Percentiles rank a stretch among this genome's conserved stretches.
Evolutionary conservation across 2,888 invertebrate species (phyloP).

Genomic region (Tyria jacobaeae): DNA sequence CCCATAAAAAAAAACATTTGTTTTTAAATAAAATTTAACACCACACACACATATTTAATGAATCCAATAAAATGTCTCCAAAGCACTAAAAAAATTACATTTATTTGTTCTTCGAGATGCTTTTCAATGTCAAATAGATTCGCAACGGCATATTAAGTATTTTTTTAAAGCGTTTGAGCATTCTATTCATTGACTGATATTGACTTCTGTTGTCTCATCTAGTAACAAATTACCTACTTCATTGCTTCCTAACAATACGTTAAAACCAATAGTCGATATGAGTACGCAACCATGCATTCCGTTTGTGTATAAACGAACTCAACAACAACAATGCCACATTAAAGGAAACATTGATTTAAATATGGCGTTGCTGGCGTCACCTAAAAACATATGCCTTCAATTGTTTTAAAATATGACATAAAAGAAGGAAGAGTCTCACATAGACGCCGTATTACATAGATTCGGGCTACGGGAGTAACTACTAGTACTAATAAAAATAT

Average conservation of each 20-base stretch:
- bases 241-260: neutral
- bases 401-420: neutral
- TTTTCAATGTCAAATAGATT: constrained; percentile 14
- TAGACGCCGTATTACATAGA: too few relatives aligned
- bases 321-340: neutral
- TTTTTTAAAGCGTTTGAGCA: constrained; percentile 4
- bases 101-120: constrained; percentile 6
- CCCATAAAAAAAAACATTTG: too few relatives aligned
- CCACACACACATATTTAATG: too few relatives aligned
- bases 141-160: constrained; percentile 5
- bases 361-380: too few relatives aligned
- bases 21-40: too few relatives aligned
- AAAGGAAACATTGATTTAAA: too few relatives aligned
- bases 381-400: neutral
- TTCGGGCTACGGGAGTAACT: too few relatives aligned
- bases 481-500: too few relatives aligned
- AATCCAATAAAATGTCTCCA: neutral
- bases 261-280: neutral
- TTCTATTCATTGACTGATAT: constrained; percentile 13
- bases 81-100: constrained; percentile 1
- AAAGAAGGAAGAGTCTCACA: neutral
- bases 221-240: neutral
- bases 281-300: neutral
- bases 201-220: constrained; percentile 11
- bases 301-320: neutral